phyloP scores from a whole-genome alignment of 2,113 vertebrate species.

The Alosa alosa region DNA sequence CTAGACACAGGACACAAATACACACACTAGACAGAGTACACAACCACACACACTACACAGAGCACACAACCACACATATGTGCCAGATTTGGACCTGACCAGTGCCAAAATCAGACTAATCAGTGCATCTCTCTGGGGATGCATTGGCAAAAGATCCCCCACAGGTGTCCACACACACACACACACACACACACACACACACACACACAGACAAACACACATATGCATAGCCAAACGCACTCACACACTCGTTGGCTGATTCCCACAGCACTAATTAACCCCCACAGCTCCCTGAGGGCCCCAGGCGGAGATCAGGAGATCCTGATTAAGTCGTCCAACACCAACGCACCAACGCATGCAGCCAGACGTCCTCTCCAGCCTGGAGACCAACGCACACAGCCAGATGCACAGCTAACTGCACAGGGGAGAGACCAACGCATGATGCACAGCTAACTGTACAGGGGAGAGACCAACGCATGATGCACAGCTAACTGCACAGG shows the following conservation, averaged over 20 bases:
- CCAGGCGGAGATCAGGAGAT: neutral
- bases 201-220: neutral
- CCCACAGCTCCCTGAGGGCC: neutral
- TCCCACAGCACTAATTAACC: conserved; percentile 7
- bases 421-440: neutral
- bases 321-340: neutral
- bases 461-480: neutral
- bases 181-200: conserved; percentile 12
- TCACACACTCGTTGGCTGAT: neutral
- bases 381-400: neutral
- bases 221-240: neutral
- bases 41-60: neutral
- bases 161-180: conserved; percentile 21
- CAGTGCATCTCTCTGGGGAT: too few species aligned
- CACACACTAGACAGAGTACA: neutral
- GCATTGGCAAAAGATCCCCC: too few species aligned
- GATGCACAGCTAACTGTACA: neutral
- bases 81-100: too few species aligned
- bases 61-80: too few species aligned
- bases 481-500: neutral
- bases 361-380: neutral
- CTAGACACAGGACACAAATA: neutral
- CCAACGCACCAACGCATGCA: neutral
- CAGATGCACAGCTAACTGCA: neutral
- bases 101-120: too few species aligned